Evolutionary conservation across 1,140 invertebrate species (phyloP).

Genomic region (Reticulitermes speratus): DNA sequence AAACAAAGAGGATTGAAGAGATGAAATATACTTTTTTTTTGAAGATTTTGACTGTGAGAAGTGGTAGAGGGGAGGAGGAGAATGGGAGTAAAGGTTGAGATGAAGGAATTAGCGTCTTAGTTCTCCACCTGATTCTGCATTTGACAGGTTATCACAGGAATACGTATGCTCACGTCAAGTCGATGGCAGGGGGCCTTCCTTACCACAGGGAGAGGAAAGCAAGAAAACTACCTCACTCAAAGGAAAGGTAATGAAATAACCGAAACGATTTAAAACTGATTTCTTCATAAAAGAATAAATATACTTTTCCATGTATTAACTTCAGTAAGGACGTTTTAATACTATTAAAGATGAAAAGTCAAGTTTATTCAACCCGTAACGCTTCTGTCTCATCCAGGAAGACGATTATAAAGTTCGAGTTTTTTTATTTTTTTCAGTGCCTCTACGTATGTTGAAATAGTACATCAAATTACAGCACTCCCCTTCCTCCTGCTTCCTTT

Average conservation of each 20-base stretch:
- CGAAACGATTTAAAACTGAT: background rate
- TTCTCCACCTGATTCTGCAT: background rate
- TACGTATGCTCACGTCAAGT: background rate
- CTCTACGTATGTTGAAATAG: too few relatives aligned
- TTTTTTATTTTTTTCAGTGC: too few relatives aligned
- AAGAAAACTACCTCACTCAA: background rate
- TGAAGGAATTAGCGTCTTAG: constrained; percentile 6
- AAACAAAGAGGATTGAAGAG: background rate
- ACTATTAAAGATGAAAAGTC: too few relatives aligned
- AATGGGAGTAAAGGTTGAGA: background rate
- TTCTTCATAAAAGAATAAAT: background rate
- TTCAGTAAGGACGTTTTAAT: too few relatives aligned
- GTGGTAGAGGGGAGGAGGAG: background rate
- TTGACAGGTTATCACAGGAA: constrained; percentile 10
- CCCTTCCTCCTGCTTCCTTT: too few relatives aligned
- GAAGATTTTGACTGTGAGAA: background rate
- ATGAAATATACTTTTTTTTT: background rate
- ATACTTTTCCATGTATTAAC: too few relatives aligned
- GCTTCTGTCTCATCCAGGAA: too few relatives aligned
- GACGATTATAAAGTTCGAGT: too few relatives aligned
- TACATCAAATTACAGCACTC: too few relatives aligned
- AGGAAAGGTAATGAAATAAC: background rate
- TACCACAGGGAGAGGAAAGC: background rate
- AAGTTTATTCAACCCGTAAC: too few relatives aligned
- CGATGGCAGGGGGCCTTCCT: background rate